Evolutionary conservation across 2,797 vertebrate genomes (phyloP).

Genomic region (Dipus sagitta): DNA sequence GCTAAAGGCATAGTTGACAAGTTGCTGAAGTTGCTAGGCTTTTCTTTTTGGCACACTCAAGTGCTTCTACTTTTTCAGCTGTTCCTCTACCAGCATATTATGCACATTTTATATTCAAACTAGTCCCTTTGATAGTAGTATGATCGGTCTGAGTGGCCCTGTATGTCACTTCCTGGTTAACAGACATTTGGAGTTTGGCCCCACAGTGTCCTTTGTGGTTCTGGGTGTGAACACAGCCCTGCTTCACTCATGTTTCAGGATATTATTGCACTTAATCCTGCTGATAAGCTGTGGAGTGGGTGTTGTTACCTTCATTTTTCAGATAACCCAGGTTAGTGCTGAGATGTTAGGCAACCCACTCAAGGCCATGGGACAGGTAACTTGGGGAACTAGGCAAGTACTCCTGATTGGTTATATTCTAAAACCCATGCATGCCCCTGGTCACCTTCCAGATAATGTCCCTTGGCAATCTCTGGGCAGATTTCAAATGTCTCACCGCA

Average conservation of each 20-base stretch:
- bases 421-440: background rate
- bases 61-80: background rate
- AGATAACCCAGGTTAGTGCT: constrained; percentile 33
- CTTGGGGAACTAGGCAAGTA: background rate
- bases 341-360: background rate
- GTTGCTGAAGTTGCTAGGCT: background rate
- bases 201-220: constrained; percentile 16
- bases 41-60: fast-evolving
- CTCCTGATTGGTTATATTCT: background rate
- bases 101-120: background rate
- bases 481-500: constrained; percentile 29
- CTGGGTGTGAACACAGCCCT: background rate
- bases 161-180: constrained; percentile 16
- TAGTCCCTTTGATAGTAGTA: background rate
- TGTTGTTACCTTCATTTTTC: constrained; percentile 30
- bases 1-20: background rate
- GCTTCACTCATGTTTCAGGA: background rate
- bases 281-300: background rate
- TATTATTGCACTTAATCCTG: constrained; percentile 49
- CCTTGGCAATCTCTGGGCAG: background rate
- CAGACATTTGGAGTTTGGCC: constrained; percentile 2
- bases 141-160: background rate
- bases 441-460: constrained; percentile 5
- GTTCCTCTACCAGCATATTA: background rate
- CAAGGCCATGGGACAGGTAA: background rate